phyloP scores from a whole-genome alignment of 1,140 invertebrate genomes.

The Drosophila rufa region DNA sequence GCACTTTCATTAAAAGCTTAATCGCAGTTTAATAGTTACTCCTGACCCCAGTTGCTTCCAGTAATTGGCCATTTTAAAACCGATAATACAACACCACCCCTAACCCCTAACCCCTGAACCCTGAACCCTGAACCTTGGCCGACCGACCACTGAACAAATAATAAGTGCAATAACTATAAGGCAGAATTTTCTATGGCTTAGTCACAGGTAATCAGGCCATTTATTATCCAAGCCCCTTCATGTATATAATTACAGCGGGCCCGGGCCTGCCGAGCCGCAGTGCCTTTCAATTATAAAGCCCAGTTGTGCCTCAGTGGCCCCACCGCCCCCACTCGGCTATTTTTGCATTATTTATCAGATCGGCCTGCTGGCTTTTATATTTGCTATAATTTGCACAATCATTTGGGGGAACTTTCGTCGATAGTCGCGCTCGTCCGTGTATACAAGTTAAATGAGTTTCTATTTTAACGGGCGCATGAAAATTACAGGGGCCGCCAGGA shows the following conservation, averaged over 20 bases:
- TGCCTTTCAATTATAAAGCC: slow-evolving; percentile 56
- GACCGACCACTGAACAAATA: neutral
- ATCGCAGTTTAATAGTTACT: slow-evolving; percentile 20
- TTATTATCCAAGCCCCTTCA: slow-evolving; percentile 46
- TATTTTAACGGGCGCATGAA: slow-evolving; percentile 60
- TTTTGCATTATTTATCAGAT: slow-evolving; percentile 75
- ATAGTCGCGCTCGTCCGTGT: slow-evolving; percentile 27
- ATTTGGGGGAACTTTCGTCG: slow-evolving; percentile 42
- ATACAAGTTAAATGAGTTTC: slow-evolving; percentile 60
- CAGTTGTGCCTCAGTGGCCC: slow-evolving; percentile 7
- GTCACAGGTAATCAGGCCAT: slow-evolving; percentile 55
- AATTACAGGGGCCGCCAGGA: slow-evolving; percentile 67
- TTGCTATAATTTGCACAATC: slow-evolving; percentile 65
- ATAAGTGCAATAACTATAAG: slow-evolving; percentile 27
- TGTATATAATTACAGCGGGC: slow-evolving; percentile 47
- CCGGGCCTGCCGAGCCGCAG: slow-evolving; percentile 20
- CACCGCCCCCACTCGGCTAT: slow-evolving; percentile 31
- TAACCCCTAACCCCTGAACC: slow-evolving; percentile 4
- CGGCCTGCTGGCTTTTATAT: slow-evolving; percentile 42
- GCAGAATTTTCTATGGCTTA: slow-evolving; percentile 46
- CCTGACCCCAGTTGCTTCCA: slow-evolving; percentile 13
- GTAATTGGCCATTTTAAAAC: slow-evolving; percentile 35
- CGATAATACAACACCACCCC: slow-evolving; percentile 9
- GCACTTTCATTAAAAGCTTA: slow-evolving; percentile 1
- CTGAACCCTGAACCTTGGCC: slow-evolving; percentile 2